Base-by-base conservation (phyloP, 2,888 invertebrate species). In the Clitarchus hookeri region DNA sequence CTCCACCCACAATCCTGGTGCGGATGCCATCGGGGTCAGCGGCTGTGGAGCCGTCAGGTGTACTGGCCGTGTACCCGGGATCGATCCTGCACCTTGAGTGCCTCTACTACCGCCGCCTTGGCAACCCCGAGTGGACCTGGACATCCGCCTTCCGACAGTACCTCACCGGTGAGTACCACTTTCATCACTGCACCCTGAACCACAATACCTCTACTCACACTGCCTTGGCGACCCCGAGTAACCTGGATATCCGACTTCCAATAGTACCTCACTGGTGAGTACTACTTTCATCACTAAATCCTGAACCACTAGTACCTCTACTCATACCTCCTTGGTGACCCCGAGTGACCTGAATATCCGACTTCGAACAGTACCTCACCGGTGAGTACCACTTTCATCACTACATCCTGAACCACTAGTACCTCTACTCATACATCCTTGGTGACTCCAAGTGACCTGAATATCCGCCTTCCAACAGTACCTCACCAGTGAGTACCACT, bases 41-140 rank as follows among this genome's bases (percentile, higher is more conserved):
- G 27, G 95, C 96, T 6, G 95, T 96, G 85, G 96, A 96, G 89
- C 95, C 96, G 0, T 94, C 95, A 0, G 97, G 97, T 19, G 95
- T 96, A 88, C 91, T 97, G 87, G 95, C 95, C 44, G 95, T 97
- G 80, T 96, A 94, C 89, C 97, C 97, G 0, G 96, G 96, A 88
- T 95, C 95, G 88, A 96, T 96, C 8, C 92, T 97, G 26, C 95
- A 96, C 90, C 93, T 97, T 87, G 97, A 97, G 91, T 97, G 97
- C 90, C 94, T 97, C 89, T 95, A 96, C 90, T 95, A 95, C 0
- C 93, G 96, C 65, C 93, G 94, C 26, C 92, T 95, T 27, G 97
- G 97, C 0, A 95, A 96, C 88, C 97, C 97, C 0, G 96, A 96
- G 89, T 97, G 97, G 97, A 95, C 95, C 84, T 97, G 97, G 97